Percentiles rank a stretch among this genome's conserved stretches.
phyloP scores from a whole-genome alignment of 1,140 invertebrate genomes.

The Papilio machaon region DNA sequence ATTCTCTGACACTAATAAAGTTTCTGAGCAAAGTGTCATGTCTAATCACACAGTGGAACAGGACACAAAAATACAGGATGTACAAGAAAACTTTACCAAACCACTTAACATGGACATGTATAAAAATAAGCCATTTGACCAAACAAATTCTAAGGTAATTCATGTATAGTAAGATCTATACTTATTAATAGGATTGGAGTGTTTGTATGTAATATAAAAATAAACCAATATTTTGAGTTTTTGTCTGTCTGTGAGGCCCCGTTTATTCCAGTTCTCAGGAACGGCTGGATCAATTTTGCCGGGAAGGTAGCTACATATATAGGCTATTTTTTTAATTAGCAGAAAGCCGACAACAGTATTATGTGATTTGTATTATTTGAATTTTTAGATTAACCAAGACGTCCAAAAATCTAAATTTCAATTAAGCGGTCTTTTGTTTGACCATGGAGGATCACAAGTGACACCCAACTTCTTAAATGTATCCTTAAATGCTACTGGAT shows the following conservation, averaged over 20 bases:
- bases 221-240: no score
- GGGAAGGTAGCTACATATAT: no score
- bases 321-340: no score
- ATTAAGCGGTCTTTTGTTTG: slow-evolving; percentile 59
- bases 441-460: slow-evolving; percentile 57
- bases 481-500: slow-evolving; percentile 67
- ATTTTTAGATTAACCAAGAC: slow-evolving; percentile 40
- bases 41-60: neutral
- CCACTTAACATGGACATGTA: neutral
- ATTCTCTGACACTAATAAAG: slow-evolving; percentile 50
- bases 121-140: neutral
- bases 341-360: no score
- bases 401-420: slow-evolving; percentile 42
- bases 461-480: slow-evolving; percentile 64
- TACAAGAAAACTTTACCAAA: neutral
- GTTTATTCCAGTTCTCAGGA: no score
- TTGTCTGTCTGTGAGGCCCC: no score
- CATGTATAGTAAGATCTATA: neutral
- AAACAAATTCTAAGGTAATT: slow-evolving; percentile 43
- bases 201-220: no score
- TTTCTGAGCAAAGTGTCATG: neutral
- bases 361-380: neutral
- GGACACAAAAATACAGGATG: neutral
- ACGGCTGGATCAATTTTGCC: no score
- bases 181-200: neutral